Base-by-base conservation (phyloP, 2,113 vertebrate species). In the Psilopogon haemacephalus region DNA sequence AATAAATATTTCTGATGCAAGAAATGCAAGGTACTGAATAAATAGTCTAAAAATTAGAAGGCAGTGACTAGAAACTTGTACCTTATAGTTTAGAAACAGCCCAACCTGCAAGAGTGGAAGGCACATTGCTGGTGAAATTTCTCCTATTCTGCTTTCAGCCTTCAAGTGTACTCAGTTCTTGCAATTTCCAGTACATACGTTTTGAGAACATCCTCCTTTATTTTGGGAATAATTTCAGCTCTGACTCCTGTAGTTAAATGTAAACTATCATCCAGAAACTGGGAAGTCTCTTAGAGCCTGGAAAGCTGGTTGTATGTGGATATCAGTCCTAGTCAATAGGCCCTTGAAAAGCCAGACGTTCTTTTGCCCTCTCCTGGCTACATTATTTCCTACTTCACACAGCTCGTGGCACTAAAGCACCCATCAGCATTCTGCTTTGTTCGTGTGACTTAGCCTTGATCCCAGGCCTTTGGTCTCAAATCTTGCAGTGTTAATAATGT, bases 341-440 rank as follows among this genome's bases (percentile, higher is more conserved):
- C 86, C 72, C 85, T 93, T 72, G 67, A 75, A 91, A 95, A 80
- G 89, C 65, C 93, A 91, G 95, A 90, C 64, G 1, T 48, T 35
- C 83, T 84, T 91, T 95, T 94, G 95, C 93, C 73, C 83, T 73
- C 11, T n/a, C 27, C 52, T 54, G 27, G 27, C 52, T 54, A 14
- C 27, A 54, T 54, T 54, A 16, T 54, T 26, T 54, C 52, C 65
- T 69, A 93, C 81, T 90, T 84, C 82, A 65, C 52, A 24, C 54
- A 77, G 48, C 76, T 55, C 5, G 6, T 3, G 13, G 78, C 77
- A 37, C n/a, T 60, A 75, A 78, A 91, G 74, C 93, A 26, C 24
- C 77, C 77, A 18, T 96, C 91, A 95, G 94, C 92, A 55, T 69
- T 95, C 88, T 72, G 78, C 81, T 89, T 89, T 74, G 59, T 94